Conservation (phyloP, 2,113 vertebrate species). For the Hassar affinis region DNA sequence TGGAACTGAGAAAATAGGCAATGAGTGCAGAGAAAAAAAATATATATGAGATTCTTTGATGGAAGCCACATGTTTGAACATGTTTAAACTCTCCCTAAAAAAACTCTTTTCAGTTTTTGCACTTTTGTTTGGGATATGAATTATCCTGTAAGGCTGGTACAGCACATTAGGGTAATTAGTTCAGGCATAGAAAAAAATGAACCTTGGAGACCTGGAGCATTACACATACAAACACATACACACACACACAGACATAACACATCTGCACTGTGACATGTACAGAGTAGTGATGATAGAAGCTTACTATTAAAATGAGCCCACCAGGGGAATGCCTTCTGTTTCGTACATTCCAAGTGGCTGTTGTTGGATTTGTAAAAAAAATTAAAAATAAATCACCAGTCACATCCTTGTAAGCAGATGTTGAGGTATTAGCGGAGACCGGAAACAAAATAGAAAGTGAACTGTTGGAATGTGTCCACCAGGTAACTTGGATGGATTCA, state of each 20-base stretch:
- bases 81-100: not conserved
- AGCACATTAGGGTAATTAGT: conserved; percentile 1
- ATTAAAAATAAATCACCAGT: not conserved
- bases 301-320: conserved; percentile 16
- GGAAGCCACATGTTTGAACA: not conserved
- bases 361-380: not conserved
- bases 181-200: conserved; percentile 15
- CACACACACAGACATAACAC: conserved; percentile 19
- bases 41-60: conserved; percentile 19
- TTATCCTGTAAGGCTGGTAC: conserved; percentile 3
- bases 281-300: not conserved
- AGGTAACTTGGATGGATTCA: not conserved
- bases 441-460: not conserved
- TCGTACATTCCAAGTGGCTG: not conserved
- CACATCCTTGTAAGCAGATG: not conserved
- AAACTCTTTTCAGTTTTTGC: not conserved
- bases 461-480: too few species aligned
- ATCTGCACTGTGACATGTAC: conserved; percentile 15
- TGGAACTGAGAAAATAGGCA: too few species aligned
- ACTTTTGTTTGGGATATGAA: conserved; percentile 1
- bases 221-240: not conserved
- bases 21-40: too few species aligned
- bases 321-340: not conserved
- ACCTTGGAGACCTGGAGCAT: not conserved
- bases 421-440: too few species aligned